These are phyloP conservation scores for Pipistrellus nathusii DNA, from an alignment of 2,797 vertebrate species.

Conservation along the genomic window DNA sequence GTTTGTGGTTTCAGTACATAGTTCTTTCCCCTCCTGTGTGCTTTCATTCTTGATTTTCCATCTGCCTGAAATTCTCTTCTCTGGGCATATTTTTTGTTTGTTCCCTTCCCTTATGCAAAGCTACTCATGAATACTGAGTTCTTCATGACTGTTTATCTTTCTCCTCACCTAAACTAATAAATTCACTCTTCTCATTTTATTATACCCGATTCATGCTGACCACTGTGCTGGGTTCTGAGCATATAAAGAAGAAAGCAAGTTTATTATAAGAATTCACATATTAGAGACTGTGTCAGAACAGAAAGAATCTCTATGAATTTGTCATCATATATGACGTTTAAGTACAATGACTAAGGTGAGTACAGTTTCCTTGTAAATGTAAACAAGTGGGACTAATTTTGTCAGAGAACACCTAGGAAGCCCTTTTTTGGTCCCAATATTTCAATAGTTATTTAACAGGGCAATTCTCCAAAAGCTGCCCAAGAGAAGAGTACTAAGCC, in stretches of 20 bases:
- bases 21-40: neutral
- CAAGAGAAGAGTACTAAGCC: too few species aligned
- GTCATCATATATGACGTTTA: neutral
- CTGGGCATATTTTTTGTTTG: neutral
- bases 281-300: neutral
- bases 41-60: slow-evolving; percentile 51
- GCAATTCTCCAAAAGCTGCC: neutral
- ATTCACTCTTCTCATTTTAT: neutral
- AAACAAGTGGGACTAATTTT: neutral
- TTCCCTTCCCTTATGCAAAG: neutral
- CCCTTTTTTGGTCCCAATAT: neutral
- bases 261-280: neutral
- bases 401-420: neutral
- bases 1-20: slow-evolving; percentile 51
- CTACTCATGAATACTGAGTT: neutral
- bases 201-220: neutral
- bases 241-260: neutral
- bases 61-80: slow-evolving; percentile 11
- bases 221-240: neutral
- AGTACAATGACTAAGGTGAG: neutral
- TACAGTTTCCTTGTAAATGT: neutral
- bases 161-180: neutral
- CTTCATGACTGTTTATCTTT: neutral
- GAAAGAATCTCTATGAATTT: neutral
- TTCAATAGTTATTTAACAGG: neutral